A percentile compares a stretch with the other conserved stretches of the same genome.
Evolutionary conservation across 2,113 vertebrate genomes (phyloP).

Genomic region (Pungitius pungitius): DNA sequence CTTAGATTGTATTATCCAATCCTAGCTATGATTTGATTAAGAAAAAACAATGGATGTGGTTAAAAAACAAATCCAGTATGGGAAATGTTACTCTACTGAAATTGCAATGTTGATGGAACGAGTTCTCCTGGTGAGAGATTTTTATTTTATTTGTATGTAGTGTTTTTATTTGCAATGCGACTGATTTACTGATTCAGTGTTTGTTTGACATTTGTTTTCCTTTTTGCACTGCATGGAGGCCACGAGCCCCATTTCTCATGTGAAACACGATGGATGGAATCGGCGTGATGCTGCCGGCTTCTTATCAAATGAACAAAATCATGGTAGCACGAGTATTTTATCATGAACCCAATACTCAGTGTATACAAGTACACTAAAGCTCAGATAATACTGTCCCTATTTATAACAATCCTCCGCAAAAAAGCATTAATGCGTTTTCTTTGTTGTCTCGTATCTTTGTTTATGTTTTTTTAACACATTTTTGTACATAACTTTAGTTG

Average conservation of each 20-base stretch:
- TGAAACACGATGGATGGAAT: constrained; percentile 51
- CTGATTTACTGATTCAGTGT: constrained; percentile 45
- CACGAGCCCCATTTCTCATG: constrained; percentile 46
- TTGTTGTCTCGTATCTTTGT: constrained; percentile 41
- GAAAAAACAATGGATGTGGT: constrained; percentile 22
- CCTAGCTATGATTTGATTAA: constrained; percentile 44
- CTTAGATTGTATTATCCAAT: constrained; percentile 63
- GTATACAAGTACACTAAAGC: constrained; percentile 39
- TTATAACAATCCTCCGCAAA: constrained; percentile 53
- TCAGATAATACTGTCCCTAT: constrained; percentile 51
- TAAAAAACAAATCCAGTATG: constrained; percentile 25
- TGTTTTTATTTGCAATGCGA: constrained; percentile 57
- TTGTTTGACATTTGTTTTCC: constrained; percentile 15
- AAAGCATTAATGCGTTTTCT: constrained; percentile 52
- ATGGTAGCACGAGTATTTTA: background rate
- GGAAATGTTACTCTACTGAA: constrained; percentile 28
- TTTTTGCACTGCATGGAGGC: constrained; percentile 69
- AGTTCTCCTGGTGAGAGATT: constrained; percentile 71
- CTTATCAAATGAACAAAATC: constrained; percentile 24
- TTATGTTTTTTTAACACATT: constrained; percentile 61
- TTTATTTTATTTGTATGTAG: constrained; percentile 27
- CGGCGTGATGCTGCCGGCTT: constrained; percentile 63
- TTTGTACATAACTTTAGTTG: constrained; percentile 70
- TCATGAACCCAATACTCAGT: constrained; percentile 20
- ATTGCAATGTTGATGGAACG: constrained; percentile 16